A percentile compares a stretch with the other conserved stretches of the same genome.
phyloP scores from a whole-genome alignment of 2,888 invertebrate species.

The Oxyscelio sp. region DNA sequence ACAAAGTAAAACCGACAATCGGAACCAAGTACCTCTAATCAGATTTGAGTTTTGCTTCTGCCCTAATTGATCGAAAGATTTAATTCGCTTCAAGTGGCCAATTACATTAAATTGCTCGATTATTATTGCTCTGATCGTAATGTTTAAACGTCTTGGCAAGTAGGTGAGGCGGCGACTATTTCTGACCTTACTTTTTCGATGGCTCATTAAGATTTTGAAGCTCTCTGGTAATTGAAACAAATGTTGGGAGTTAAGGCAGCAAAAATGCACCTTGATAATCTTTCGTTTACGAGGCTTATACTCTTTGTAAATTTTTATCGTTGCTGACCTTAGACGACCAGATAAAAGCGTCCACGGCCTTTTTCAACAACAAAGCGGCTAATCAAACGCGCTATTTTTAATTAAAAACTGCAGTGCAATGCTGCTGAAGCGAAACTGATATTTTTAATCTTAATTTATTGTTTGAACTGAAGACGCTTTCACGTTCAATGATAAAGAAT shows the following conservation, averaged over 20 bases:
- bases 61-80: constrained; percentile 31
- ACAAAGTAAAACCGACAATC: constrained; percentile 46
- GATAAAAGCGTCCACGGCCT: constrained; percentile 3
- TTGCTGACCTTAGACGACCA: neutral
- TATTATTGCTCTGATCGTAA: constrained; percentile 10
- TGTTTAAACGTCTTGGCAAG: constrained; percentile 1
- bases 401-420: too few relatives aligned
- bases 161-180: constrained; percentile 8
- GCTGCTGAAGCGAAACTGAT: too few relatives aligned
- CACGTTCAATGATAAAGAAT: too few relatives aligned
- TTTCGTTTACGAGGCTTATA: constrained; percentile 21
- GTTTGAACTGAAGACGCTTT: too few relatives aligned
- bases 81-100: constrained; percentile 17
- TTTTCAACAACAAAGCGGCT: too few relatives aligned
- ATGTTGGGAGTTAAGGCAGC: constrained; percentile 17
- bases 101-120: constrained; percentile 24
- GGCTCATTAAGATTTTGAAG: constrained; percentile 46
- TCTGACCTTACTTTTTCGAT: constrained; percentile 16
- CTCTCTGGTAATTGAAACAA: constrained; percentile 32
- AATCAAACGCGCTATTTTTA: too few relatives aligned
- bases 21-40: constrained; percentile 20
- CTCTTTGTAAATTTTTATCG: constrained; percentile 29
- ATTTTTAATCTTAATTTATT: too few relatives aligned
- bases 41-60: constrained; percentile 28
- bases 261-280: constrained; percentile 29